Percentiles rank a stretch among this genome's conserved stretches.
Conservation (phyloP, 2,797 vertebrate genomes). For the Phaenicophaeus curvirostris region DNA sequence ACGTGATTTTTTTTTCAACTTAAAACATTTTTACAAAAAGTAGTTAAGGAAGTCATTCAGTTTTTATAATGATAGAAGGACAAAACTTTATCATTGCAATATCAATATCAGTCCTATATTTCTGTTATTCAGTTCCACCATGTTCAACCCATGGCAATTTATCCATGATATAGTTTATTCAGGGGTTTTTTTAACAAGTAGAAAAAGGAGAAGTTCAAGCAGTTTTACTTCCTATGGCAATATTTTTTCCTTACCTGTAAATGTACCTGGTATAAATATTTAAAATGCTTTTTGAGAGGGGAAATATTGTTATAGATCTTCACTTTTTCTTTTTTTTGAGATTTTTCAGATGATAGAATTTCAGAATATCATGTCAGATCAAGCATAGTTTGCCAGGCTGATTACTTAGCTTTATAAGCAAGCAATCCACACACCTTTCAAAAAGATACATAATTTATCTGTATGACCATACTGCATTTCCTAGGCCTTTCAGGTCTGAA, state of each 20-base stretch:
- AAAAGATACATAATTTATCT: neutral
- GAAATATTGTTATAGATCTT: neutral
- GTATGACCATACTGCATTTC: neutral
- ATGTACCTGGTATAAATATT: neutral
- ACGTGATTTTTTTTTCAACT: neutral
- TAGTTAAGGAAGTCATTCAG: neutral
- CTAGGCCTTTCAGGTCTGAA: neutral
- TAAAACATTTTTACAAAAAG: neutral
- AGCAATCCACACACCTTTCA: neutral
- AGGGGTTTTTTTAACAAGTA: neutral
- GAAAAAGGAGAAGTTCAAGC: neutral
- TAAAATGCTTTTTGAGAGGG: fast-evolving
- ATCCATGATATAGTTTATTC: neutral
- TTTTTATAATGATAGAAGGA: neutral
- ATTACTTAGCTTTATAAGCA: neutral
- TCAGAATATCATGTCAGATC: neutral
- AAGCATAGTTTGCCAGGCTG: neutral
- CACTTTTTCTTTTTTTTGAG: neutral
- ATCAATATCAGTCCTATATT: neutral
- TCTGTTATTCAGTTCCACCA: neutral
- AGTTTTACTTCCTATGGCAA: neutral
- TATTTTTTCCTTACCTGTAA: neutral
- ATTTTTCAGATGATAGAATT: neutral
- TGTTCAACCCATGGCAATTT: neutral
- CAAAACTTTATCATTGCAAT: neutral